Conservation (phyloP, 2,888 invertebrate species). For the Heliconius aoede region DNA sequence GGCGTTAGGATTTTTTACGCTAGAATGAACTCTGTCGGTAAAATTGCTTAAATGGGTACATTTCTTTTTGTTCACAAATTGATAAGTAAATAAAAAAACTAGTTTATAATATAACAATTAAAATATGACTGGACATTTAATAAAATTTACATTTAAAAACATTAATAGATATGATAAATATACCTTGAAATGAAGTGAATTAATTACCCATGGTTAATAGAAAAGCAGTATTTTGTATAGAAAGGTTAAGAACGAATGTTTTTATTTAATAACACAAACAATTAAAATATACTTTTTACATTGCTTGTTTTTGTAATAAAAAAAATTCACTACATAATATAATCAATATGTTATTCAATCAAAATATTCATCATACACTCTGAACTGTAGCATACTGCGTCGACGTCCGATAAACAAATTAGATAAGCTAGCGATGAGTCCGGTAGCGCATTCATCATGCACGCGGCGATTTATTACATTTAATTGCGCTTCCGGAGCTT, state of each 20-base stretch:
- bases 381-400: slow-evolving; percentile 12
- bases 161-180: no score
- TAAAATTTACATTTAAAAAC: no score
- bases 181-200: no score
- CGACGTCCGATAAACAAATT: slow-evolving; percentile 30
- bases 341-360: not conserved
- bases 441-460: slow-evolving; percentile 17
- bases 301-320: not conserved
- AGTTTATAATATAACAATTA: no score
- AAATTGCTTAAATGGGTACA: not conserved
- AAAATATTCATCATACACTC: not conserved
- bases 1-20: slow-evolving; percentile 20
- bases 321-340: not conserved
- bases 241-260: no score
- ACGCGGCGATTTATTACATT: not conserved
- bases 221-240: no score
- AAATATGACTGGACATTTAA: no score
- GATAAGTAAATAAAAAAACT: not conserved
- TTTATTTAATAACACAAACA: not conserved
- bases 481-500: slow-evolving; percentile 5
- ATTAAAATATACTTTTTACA: not conserved
- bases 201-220: no score
- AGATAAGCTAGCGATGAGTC: slow-evolving; percentile 32
- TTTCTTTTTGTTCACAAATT: not conserved
- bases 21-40: slow-evolving; percentile 13